Evolutionary conservation across 2,888 invertebrate species (phyloP), one percentile per base, ranked within the genome.

Genomic region (Eupithecia inturbata): DNA sequence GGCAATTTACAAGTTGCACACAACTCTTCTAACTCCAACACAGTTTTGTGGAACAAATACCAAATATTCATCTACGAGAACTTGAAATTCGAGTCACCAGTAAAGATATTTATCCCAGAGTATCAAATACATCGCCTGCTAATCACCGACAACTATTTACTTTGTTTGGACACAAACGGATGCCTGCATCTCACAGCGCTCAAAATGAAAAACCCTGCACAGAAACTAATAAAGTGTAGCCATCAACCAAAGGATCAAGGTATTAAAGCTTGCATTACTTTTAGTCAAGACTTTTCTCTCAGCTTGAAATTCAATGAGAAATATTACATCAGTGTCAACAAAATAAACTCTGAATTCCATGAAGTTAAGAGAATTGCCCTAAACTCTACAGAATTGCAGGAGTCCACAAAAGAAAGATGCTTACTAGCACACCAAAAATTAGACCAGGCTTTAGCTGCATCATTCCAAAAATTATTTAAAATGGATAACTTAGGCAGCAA

Each of bases 21-120:
- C 78, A 88, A 88, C 79, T 70, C 81, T 3, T 78, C 81, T 1
- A 88, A 82, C 73, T 81, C 82, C 5, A 82, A 82, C 72, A 72
- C 87, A 31, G 74, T 88, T 68, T 77, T 92, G 36, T 94, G 93
- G 93, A 93, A 93, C 82, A 91, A 87, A 79, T 91, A 88, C 82
- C 92, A 93, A 87, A 87, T 94, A 82, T 90, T 91, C 66, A 70
- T 92, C 9, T 92, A 91, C 74, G 87, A 90, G 74, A 82, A 87
- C 49, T 71, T 83, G 0, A 82, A 88, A 67, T 87, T 92, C 26
- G 82, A 87, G 19, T 78, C 70, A 68, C 70, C 78, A 10, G 79
- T 82, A 19, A 85, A 86, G 78, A 77, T 79, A 70, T 81, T 91
- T 33, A 75, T 81, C 14, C 89, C 91, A 0, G 89, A 88, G 62